These are phyloP conservation scores for Choloepus didactylus DNA, from an alignment of 2,797 vertebrate genomes.

Conservation along the genomic window DNA sequence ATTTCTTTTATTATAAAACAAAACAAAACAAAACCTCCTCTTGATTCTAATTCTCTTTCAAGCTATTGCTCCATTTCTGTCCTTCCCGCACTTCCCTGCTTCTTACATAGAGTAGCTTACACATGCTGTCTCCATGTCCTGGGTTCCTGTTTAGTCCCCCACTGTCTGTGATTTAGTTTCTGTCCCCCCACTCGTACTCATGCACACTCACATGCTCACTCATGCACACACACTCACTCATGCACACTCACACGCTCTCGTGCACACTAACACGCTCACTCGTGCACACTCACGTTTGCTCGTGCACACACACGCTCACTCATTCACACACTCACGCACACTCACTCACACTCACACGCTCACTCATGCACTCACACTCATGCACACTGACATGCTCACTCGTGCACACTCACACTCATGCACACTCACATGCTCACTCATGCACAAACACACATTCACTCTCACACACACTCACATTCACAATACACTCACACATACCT, in stretches of 20 bases:
- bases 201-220: accelerated
- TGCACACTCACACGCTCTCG: background rate
- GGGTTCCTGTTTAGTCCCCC: background rate
- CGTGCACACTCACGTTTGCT: too few species aligned
- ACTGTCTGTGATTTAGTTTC: background rate
- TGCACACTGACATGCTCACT: too few species aligned
- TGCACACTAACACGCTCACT: background rate
- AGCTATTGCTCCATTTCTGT: background rate
- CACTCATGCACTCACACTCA: too few species aligned
- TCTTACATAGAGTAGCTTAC: background rate
- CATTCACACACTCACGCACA: background rate
- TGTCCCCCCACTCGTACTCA: background rate
- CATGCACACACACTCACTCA: too few species aligned
- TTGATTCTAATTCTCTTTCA: background rate
- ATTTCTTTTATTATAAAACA: background rate
- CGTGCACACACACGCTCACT: too few species aligned
- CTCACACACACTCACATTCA: too few species aligned
- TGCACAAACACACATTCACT: too few species aligned
- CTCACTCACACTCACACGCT: too few species aligned
- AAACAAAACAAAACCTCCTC: background rate
- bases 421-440: too few species aligned
- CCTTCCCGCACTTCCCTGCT: background rate
- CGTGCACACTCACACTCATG: too few species aligned
- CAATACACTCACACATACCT: too few species aligned
- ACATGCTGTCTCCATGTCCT: background rate